Evolutionary conservation across 1,140 invertebrate genomes (phyloP), one percentile per base, ranked within the genome.

Genomic region (Neotoxoptera formosana): DNA sequence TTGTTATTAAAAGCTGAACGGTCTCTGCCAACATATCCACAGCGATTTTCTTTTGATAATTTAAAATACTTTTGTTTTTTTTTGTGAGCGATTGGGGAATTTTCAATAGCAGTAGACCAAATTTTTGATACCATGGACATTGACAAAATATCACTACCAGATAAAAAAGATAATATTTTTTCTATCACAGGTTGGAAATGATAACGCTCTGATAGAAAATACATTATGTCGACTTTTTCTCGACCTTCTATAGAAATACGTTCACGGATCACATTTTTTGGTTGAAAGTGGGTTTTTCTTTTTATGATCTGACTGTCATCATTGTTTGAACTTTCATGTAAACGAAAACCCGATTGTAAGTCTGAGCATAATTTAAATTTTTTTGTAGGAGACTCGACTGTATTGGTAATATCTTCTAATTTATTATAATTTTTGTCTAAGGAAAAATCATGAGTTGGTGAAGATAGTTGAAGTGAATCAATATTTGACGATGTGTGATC

Each of bases 111-210:
- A 36, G 94, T 94, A 48, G 94, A 94, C 94, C 94, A 95, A 83
- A 93, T 91, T 94, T 94, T 94, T 0, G 94, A 95, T 9, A 95
- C 95, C 84, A 94, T 88, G 25, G 93, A 93, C 21, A 94, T 91
- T 93, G 81, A 94, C 30, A 92, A 56, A 25, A 95, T 84, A 94
- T 95, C 95, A 76, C 93, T 89, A 90, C 94, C 94, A 45, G 94
- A 93, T 41, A 95, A 91, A 81, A 94, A 94, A 76, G 48, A 60
- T 36, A 95, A 93, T 87, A 95, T 95, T 93, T 93, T 94, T 67
- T 94, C 56, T 21, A 94, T 48, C 21, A 94, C 93, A 47, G 87
- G 48, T 25, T 48, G 60, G 84, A 94, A 93, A 86, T 93, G 90
- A 48, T 90, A 53, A 90, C 94, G 94, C 17, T 93, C 94, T 9